Evolutionary conservation across 2,113 vertebrate species (phyloP).

Genomic region (Brachyhypopomus occidentalis): DNA sequence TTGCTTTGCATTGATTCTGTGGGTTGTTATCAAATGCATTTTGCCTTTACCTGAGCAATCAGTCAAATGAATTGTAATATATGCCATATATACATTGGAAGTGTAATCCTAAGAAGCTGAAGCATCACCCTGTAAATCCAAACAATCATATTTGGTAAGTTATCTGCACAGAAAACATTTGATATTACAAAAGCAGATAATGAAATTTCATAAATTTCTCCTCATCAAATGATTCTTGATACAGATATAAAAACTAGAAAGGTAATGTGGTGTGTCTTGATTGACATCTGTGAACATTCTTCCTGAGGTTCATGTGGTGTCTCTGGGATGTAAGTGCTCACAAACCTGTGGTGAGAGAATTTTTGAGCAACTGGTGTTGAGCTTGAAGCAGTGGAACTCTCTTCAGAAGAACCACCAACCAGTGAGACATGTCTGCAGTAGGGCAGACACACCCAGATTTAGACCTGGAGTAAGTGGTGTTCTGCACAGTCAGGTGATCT

Average conservation of each 20-base stretch:
- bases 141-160: too few relatives aligned
- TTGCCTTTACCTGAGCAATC: constrained; percentile 10
- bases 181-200: too few relatives aligned
- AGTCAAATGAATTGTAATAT: constrained; percentile 3
- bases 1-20: constrained; percentile 21
- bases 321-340: neutral
- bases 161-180: too few relatives aligned
- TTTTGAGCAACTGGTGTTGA: neutral
- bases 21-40: constrained; percentile 29
- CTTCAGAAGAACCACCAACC: neutral
- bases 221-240: neutral
- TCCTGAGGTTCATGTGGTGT: neutral
- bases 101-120: neutral
- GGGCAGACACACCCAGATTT: too few relatives aligned
- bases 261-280: neutral
- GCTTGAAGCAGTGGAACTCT: neutral
- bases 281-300: neutral
- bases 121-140: neutral
- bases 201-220: too few relatives aligned
- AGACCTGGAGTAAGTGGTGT: too few relatives aligned
- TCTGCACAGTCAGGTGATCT: too few relatives aligned
- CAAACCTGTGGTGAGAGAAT: neutral
- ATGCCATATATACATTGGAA: neutral
- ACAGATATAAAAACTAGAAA: neutral
- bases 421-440: neutral